Evolutionary conservation across 2,888 invertebrate genomes (phyloP).

Genomic region (Acrocera orbiculus): DNA sequence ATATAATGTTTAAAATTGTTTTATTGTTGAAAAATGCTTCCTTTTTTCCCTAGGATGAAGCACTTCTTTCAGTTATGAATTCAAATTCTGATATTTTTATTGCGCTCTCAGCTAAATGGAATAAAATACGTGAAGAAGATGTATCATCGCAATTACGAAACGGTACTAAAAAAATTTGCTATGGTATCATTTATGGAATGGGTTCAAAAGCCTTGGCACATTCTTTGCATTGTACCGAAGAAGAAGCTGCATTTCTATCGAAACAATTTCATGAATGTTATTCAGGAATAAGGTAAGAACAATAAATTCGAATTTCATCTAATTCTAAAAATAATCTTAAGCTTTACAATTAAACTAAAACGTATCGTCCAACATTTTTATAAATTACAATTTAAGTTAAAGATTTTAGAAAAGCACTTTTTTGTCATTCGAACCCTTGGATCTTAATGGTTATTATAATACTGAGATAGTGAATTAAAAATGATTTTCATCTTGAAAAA

Average conservation of each 20-base stretch:
- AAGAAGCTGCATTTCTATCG: conserved; percentile 63
- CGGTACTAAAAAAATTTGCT: conserved; percentile 81
- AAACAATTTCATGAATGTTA: conserved; percentile 64
- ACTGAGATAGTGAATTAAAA: no score
- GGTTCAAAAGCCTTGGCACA: conserved; percentile 66
- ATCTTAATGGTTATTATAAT: no score
- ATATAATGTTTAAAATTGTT: neutral
- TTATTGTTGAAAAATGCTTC: no score
- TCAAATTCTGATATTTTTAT: conserved; percentile 63
- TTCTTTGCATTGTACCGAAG: conserved; percentile 56
- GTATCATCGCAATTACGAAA: conserved; percentile 64
- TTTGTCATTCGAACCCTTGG: no score
- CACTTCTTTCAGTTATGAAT: conserved; percentile 47
- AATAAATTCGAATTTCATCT: no score
- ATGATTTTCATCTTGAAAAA: no score
- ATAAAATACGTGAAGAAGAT: conserved; percentile 46
- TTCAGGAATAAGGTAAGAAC: conserved; percentile 51
- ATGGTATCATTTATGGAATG: conserved; percentile 97
- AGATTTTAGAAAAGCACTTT: no score
- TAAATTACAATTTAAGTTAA: no score
- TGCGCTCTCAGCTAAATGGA: conserved; percentile 73
- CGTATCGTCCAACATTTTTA: no score
- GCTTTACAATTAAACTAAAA: no score
- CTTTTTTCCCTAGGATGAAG: conserved; percentile 37
- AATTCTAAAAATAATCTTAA: no score